Conservation (phyloP, 2,113 vertebrate species). For the Heloderma charlesbogerti region DNA sequence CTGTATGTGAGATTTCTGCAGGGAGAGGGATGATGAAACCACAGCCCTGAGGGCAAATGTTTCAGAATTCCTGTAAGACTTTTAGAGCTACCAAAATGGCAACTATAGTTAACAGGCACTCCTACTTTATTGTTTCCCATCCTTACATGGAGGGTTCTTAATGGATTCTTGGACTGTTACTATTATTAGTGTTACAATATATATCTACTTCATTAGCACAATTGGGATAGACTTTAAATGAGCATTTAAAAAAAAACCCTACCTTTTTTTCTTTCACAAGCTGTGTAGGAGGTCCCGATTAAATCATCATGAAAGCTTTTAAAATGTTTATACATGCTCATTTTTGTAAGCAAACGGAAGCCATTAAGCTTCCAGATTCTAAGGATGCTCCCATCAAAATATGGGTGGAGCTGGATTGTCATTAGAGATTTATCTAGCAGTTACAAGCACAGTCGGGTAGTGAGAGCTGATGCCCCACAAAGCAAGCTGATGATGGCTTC, state of each 20-base stretch:
- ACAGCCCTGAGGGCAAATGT: constrained; percentile 6
- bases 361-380: constrained; percentile 23
- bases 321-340: neutral
- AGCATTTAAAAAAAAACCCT: neutral
- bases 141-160: neutral
- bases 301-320: constrained; percentile 17
- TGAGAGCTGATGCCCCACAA: neutral
- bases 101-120: neutral
- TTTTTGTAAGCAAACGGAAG: constrained; percentile 28
- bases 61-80: neutral
- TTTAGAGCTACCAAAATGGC: neutral
- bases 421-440: neutral
- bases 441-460: neutral
- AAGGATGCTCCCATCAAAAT: constrained; percentile 23
- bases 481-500: neutral
- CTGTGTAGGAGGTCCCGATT: constrained; percentile 32
- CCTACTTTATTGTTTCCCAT: neutral
- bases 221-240: constrained; percentile 32
- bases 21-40: neutral
- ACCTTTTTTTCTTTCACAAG: constrained; percentile 13
- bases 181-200: constrained; percentile 29
- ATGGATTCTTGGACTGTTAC: constrained; percentile 15
- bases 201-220: constrained; percentile 22
- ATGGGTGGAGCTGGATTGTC: constrained; percentile 13
- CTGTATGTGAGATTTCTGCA: neutral